These are phyloP conservation scores for Phengaris alcon DNA, from an alignment of 2,888 invertebrate species.

Conservation along the genomic window DNA sequence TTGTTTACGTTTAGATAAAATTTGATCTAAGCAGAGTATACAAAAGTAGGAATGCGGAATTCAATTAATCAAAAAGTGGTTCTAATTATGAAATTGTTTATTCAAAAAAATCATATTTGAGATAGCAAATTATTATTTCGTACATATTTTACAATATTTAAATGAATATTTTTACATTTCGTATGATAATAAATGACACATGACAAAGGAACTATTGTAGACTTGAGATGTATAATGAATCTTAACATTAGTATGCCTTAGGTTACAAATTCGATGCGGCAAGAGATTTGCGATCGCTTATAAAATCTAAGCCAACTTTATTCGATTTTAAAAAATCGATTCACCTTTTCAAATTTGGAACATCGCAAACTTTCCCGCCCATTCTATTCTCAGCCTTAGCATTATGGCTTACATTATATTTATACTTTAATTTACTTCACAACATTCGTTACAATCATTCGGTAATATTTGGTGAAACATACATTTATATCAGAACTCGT, in stretches of 20 bases:
- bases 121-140: conserved; percentile 76
- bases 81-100: conserved; percentile 69
- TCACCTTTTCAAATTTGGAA: background rate
- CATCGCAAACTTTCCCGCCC: conserved; percentile 5
- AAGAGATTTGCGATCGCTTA: background rate
- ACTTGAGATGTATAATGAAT: conserved; percentile 69
- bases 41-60: no score
- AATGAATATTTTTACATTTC: conserved; percentile 66
- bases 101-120: conserved; percentile 76
- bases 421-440: conserved; percentile 50
- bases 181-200: conserved; percentile 77
- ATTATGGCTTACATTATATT: conserved; percentile 62
- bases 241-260: conserved; percentile 59
- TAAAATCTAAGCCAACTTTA: background rate
- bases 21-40: no score
- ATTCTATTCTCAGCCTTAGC: conserved; percentile 47
- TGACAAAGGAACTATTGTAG: conserved; percentile 78
- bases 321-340: background rate
- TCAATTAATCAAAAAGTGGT: conserved; percentile 19
- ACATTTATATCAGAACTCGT: conserved; percentile 17
- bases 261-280: conserved; percentile 32
- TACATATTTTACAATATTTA: conserved; percentile 71
- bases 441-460: conserved; percentile 38
- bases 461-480: conserved; percentile 31
- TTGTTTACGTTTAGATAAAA: no score